A percentile compares a stretch with the other conserved stretches of the same genome.
Conservation (phyloP, 2,888 invertebrate species). For the Drosophila affinis region DNA sequence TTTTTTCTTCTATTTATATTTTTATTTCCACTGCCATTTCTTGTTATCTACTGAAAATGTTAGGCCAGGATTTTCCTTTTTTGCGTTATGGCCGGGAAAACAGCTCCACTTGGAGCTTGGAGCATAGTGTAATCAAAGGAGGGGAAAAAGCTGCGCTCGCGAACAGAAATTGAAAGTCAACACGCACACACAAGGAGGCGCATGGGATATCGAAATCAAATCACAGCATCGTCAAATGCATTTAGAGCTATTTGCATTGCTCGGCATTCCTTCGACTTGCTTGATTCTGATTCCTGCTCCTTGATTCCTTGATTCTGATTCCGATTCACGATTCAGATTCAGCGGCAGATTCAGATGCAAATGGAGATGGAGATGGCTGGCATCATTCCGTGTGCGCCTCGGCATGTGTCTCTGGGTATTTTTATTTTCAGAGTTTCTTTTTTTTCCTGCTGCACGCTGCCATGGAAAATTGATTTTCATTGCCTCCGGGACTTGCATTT, state of each 20-base stretch:
- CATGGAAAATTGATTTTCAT: conserved; percentile 72
- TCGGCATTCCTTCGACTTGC: conserved; percentile 56
- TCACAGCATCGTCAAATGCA: conserved; percentile 76
- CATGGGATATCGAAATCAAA: conserved; percentile 68
- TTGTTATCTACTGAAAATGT: too few species aligned
- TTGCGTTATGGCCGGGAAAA: not conserved
- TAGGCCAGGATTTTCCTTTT: not conserved
- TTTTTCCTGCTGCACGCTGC: conserved; percentile 33
- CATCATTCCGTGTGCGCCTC: conserved; percentile 43
- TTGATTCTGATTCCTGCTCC: conserved; percentile 35
- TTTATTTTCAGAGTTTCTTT: conserved; percentile 35
- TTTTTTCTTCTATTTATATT: too few species aligned
- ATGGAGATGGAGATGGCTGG: conserved; percentile 26
- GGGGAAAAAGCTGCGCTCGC: conserved; percentile 48
- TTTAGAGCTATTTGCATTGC: conserved; percentile 76
- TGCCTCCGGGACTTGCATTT: conserved; percentile 57
- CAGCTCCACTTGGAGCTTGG: not conserved
- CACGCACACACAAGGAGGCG: conserved; percentile 28
- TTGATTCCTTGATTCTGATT: conserved; percentile 37
- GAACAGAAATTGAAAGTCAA: conserved; percentile 76
- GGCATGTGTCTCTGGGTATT: conserved; percentile 72
- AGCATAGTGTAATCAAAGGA: not conserved
- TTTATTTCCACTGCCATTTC: too few species aligned
- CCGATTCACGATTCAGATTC: conserved; percentile 29
- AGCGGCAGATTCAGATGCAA: conserved; percentile 17